Percentiles rank a stretch among this genome's conserved stretches.
These are phyloP conservation scores for Pterobdella sp. DNA, from an alignment of 2,888 invertebrate species.

Conservation along the genomic window DNA sequence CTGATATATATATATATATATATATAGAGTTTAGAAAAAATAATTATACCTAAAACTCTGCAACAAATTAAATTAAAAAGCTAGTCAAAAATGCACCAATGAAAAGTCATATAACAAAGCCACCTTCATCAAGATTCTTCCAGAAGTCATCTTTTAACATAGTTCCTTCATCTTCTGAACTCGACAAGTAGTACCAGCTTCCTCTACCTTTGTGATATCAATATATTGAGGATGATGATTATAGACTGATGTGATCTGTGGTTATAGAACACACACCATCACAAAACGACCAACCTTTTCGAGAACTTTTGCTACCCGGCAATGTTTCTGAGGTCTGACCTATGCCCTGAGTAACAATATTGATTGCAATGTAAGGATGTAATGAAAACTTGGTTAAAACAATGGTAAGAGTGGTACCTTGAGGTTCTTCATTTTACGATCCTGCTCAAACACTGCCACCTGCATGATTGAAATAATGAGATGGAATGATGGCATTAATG, in stretches of 20 bases:
- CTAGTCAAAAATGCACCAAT: background rate
- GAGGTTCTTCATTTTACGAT: conserved; percentile 6
- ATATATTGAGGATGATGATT: no score
- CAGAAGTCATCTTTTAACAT: conserved; percentile 47
- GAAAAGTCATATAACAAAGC: background rate
- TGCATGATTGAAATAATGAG: no score
- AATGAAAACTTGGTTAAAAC: no score
- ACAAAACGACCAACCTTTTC: conserved; percentile 9
- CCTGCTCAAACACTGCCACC: conserved; percentile 22
- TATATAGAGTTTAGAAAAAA: no score
- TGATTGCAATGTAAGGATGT: no score
- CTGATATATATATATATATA: no score
- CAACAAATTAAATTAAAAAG: background rate
- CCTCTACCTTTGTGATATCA: no score
- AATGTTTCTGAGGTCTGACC: conserved; percentile 18
- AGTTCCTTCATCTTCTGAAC: conserved; percentile 29
- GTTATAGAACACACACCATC: no score
- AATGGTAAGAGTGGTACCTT: no score
- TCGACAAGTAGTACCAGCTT: conserved; percentile 30
- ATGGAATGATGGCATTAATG: no score
- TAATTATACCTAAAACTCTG: background rate
- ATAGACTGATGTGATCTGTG: no score
- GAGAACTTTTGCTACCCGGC: background rate
- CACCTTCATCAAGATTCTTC: conserved; percentile 47
- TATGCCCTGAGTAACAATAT: background rate